Percentiles rank a stretch among this genome's conserved stretches.
Conservation (phyloP, 2,797 vertebrate genomes). For the Sebastes vulpes region DNA sequence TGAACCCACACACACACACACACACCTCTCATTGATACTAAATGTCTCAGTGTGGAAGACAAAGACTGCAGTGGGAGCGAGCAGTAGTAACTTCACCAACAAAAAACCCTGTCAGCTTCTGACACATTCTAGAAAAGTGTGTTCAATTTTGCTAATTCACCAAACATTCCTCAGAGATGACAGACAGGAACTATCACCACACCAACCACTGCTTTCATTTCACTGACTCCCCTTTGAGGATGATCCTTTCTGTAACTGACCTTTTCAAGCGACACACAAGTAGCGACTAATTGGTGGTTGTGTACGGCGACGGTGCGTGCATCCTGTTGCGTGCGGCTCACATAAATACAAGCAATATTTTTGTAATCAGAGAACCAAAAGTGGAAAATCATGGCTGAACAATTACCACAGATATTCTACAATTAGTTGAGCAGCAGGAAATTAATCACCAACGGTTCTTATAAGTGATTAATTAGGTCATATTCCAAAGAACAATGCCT, state of each 20-base stretch:
- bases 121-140: background rate
- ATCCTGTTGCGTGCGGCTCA: background rate
- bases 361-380: background rate
- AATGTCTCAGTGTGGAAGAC: background rate
- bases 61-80: background rate
- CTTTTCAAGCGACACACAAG: background rate
- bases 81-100: background rate
- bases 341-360: background rate
- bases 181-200: background rate
- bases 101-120: background rate
- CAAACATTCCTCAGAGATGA: background rate
- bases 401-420: too few relatives aligned
- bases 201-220: background rate
- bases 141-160: background rate
- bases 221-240: background rate
- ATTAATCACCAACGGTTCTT: too few relatives aligned
- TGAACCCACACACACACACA: constrained; percentile 16
- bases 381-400: too few relatives aligned
- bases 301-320: background rate
- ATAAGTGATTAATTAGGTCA: background rate
- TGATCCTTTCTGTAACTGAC: background rate
- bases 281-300: background rate
- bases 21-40: constrained; percentile 12
- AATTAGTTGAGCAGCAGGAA: too few relatives aligned
- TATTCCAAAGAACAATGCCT: background rate